phyloP scores from a whole-genome alignment of 1,140 invertebrate species.

The Heliconius eleuchia region DNA sequence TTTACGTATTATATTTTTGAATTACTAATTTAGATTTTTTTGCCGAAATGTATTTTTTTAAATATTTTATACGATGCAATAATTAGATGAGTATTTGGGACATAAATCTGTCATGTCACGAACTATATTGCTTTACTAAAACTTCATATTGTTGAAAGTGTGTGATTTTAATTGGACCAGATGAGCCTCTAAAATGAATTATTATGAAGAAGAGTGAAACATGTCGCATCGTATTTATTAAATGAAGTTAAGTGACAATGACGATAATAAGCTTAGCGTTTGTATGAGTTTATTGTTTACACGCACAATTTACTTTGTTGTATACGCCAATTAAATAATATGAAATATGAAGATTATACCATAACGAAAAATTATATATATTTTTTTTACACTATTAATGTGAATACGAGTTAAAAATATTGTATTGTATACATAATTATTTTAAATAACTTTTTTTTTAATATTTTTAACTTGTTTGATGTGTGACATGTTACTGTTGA shows the following conservation, averaged over 20 bases:
- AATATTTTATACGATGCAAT: neutral
- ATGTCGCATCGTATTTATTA: slow-evolving; percentile 12
- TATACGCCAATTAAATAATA: neutral
- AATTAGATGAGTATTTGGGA: neutral
- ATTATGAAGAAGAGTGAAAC: neutral
- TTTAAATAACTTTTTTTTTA: neutral
- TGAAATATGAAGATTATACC: slow-evolving; percentile 10
- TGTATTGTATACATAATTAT: slow-evolving; percentile 9
- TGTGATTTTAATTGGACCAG: neutral
- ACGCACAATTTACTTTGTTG: slow-evolving; percentile 20
- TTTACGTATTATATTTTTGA: neutral
- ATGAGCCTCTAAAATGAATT: neutral
- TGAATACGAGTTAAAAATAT: slow-evolving; percentile 24
- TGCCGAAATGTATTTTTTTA: neutral
- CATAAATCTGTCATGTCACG: neutral
- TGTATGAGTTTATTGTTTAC: neutral
- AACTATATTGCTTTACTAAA: neutral
- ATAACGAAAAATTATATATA: slow-evolving; percentile 1
- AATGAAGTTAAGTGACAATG: neutral
- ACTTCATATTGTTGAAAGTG: neutral
- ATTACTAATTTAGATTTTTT: neutral
- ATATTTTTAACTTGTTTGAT: slow-evolving; percentile 25
- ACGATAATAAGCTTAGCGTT: slow-evolving; percentile 8
- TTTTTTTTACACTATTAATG: slow-evolving; percentile 30
- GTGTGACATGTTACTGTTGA: slow-evolving; percentile 22